Evolutionary conservation across 2,113 vertebrate genomes (phyloP).

Genomic region (Pavo muticus): DNA sequence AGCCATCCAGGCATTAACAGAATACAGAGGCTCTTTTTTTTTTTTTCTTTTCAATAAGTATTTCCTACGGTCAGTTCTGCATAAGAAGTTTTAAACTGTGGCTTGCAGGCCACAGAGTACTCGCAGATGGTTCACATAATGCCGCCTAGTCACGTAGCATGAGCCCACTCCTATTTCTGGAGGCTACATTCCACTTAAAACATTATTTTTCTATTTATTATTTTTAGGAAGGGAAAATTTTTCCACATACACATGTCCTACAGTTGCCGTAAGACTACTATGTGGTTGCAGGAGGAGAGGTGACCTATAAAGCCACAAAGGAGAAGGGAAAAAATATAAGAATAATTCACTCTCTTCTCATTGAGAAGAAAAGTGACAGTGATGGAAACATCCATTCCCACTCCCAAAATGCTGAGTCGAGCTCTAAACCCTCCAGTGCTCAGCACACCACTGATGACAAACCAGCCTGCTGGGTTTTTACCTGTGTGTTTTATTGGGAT

Average conservation of each 20-base stretch:
- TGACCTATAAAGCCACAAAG: not conserved
- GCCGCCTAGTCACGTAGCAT: not conserved
- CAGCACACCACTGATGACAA: not conserved
- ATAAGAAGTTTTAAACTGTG: not conserved
- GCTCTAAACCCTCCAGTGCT: not conserved
- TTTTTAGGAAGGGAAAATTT: not conserved
- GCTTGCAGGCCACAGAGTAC: not conserved
- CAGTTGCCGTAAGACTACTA: not conserved
- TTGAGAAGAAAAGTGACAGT: not conserved
- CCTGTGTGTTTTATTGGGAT: not conserved
- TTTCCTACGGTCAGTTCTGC: slow-evolving; percentile 28
- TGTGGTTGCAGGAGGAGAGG: not conserved
- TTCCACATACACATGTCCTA: not conserved
- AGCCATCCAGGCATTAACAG: not conserved
- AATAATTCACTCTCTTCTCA: rapidly evolving
- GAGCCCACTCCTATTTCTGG: slow-evolving; percentile 25
- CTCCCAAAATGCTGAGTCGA: not conserved
- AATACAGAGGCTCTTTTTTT: slow-evolving; percentile 13
- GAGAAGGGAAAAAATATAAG: not conserved
- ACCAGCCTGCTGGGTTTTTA: not conserved
- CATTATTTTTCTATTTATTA: not conserved
- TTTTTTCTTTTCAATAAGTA: slow-evolving; percentile 18
- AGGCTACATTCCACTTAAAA: slow-evolving; percentile 13
- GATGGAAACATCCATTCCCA: not conserved
- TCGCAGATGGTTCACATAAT: slow-evolving; percentile 5